Conservation (phyloP, 2,113 vertebrate species). For the Gallinago paraguaiae region DNA sequence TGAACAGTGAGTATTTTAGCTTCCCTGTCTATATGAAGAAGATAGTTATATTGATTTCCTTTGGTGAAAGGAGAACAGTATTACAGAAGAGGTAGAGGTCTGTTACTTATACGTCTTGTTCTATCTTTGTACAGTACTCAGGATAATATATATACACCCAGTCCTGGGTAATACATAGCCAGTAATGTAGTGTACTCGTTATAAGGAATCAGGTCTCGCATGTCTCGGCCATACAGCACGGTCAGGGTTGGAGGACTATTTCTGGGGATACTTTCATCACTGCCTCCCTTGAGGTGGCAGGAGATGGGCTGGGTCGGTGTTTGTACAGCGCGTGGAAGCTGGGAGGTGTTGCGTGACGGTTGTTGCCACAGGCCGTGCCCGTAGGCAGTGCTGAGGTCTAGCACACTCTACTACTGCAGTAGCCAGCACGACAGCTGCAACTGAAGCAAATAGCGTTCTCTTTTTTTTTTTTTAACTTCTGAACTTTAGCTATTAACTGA, state of each 20-base stretch:
- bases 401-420: conserved; percentile 29
- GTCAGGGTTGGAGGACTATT: background rate
- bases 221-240: background rate
- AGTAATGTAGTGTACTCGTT: background rate
- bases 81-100: background rate
- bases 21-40: background rate
- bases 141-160: background rate
- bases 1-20: background rate
- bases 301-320: conserved; percentile 28
- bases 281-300: conserved; percentile 23
- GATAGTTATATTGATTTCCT: background rate
- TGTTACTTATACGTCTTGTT: background rate
- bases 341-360: background rate
- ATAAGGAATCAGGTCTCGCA: background rate
- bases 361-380: background rate
- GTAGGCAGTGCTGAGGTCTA: background rate
- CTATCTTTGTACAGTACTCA: background rate
- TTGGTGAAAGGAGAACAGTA: background rate
- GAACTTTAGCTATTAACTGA: conserved; percentile 45
- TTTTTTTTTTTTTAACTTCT: background rate
- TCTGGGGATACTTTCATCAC: background rate
- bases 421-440: conserved; percentile 53
- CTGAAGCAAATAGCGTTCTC: conserved; percentile 20
- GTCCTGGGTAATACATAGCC: background rate
- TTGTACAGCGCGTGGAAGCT: conserved; percentile 36